These are phyloP conservation scores for Archivesica marissinica DNA, from an alignment of 1,140 invertebrate species.

Conservation along the genomic window DNA sequence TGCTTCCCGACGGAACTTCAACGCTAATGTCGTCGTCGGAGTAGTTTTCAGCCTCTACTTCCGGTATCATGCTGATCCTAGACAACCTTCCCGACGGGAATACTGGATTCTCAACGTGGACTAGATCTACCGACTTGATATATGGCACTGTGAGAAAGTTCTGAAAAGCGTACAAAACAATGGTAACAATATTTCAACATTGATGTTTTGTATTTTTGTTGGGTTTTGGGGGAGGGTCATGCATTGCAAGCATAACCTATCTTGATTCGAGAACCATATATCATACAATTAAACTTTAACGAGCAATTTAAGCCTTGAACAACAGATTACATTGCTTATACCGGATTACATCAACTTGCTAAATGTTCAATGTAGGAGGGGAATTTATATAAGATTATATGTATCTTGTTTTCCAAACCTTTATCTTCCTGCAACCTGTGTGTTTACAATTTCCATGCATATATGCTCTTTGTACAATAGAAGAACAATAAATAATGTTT, in stretches of 20 bases:
- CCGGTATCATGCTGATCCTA: slow-evolving; percentile 26
- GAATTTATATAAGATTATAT: too few species aligned
- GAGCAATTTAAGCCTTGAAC: neutral
- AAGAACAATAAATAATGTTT: too few species aligned
- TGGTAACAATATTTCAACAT: too few species aligned
- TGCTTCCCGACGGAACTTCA: neutral
- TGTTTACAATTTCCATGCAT: too few species aligned
- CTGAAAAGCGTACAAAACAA: neutral
- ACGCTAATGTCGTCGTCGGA: slow-evolving; percentile 51
- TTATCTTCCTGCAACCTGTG: too few species aligned
- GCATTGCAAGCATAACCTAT: neutral
- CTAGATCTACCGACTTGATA: neutral
- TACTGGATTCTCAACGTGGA: slow-evolving; percentile 10
- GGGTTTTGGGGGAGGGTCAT: neutral
- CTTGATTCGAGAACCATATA: neutral
- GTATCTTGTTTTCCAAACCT: too few species aligned
- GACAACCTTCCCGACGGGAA: slow-evolving; percentile 27
- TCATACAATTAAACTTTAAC: neutral
- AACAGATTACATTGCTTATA: neutral
- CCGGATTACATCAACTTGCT: neutral
- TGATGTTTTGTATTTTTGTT: too few species aligned
- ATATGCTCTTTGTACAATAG: too few species aligned
- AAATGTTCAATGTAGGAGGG: too few species aligned
- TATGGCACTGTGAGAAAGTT: slow-evolving; percentile 39
- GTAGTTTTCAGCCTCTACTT: slow-evolving; percentile 27